Evolutionary conservation across 2,797 vertebrate species (phyloP).

Genomic region (Sebastes reedi): DNA sequence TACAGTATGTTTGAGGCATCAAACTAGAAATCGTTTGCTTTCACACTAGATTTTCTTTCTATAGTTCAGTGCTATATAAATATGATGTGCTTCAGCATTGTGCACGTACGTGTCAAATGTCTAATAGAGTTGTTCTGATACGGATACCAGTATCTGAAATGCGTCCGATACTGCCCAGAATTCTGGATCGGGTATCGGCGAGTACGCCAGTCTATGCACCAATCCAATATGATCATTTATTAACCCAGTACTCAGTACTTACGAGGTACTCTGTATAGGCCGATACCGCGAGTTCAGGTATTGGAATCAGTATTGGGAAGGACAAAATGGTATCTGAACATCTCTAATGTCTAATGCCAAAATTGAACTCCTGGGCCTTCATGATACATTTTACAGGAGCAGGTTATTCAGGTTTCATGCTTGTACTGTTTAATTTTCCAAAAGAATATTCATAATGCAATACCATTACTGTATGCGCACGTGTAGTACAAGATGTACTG

Average conservation of each 20-base stretch:
- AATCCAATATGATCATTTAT: no score
- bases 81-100: background rate
- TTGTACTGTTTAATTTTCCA: conserved; percentile 1
- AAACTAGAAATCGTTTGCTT: background rate
- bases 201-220: no score
- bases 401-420: background rate
- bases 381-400: background rate
- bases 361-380: background rate
- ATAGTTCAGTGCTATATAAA: background rate
- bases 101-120: background rate
- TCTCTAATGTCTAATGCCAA: background rate
- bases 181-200: no score
- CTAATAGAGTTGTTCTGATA: background rate
- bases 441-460: background rate
- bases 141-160: no score
- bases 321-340: background rate
- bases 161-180: no score
- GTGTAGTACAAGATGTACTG: background rate
- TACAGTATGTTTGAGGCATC: background rate
- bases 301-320: no score
- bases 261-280: accelerated
- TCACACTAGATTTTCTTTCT: background rate
- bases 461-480: background rate
- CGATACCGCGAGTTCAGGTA: no score
- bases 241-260: no score